These are phyloP conservation scores for Pachypsylla venusta DNA, from an alignment of 1,140 invertebrate genomes.

Conservation along the genomic window DNA sequence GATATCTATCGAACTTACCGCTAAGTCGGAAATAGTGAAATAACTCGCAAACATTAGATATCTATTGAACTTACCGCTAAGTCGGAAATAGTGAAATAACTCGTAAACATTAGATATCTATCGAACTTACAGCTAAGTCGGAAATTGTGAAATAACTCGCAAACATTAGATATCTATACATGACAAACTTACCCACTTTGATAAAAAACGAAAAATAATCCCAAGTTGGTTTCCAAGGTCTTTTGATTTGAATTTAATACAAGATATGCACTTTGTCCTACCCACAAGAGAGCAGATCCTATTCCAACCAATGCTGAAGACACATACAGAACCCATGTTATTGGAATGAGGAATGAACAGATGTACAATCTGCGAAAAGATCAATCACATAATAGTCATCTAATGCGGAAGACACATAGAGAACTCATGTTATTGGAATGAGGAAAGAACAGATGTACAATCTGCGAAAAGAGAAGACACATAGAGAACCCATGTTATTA, in stretches of 20 bases:
- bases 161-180: neutral
- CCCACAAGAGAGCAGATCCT: constrained; percentile 82
- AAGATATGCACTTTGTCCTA: constrained; percentile 84
- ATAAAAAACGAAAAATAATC: constrained; percentile 92
- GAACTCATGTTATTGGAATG: too few species aligned
- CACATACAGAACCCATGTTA: constrained; percentile 63
- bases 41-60: too few species aligned
- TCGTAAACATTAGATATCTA: too few species aligned
- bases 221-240: constrained; percentile 83
- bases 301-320: constrained; percentile 71
- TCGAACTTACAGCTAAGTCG: neutral
- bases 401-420: too few species aligned
- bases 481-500: too few species aligned
- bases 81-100: neutral
- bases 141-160: neutral
- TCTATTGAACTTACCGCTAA: neutral
- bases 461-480: too few species aligned
- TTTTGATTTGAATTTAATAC: constrained; percentile 72
- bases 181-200: constrained; percentile 55
- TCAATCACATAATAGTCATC: neutral
- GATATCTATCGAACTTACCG: neutral
- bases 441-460: too few species aligned
- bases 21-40: neutral
- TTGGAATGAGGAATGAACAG: constrained; percentile 66
- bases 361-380: constrained; percentile 52